Evolutionary conservation across 2,113 vertebrate species (phyloP).

Genomic region (Phalacrocorax pelagicus): DNA sequence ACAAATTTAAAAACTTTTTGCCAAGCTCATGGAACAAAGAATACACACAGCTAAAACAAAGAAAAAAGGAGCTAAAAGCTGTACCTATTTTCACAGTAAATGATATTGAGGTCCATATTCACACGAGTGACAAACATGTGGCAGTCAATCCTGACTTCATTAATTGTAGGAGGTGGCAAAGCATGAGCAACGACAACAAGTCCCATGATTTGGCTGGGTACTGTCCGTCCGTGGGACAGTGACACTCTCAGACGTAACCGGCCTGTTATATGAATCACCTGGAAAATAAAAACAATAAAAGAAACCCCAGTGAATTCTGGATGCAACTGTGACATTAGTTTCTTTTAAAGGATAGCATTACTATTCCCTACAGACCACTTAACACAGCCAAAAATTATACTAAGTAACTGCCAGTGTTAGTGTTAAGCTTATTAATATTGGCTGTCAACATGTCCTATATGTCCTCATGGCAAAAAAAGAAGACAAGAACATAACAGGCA

Average conservation of each 20-base stretch:
- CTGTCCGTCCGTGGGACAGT: constrained; percentile 89
- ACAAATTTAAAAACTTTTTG: not conserved
- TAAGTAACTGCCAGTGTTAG: constrained; percentile 17
- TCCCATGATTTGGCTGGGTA: constrained; percentile 96
- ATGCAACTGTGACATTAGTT: constrained; percentile 13
- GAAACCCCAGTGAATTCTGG: constrained; percentile 46
- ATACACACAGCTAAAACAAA: not conserved
- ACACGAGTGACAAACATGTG: constrained; percentile 99
- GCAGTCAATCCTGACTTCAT: constrained; percentile 99
- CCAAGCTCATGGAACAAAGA: not conserved
- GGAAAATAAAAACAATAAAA: constrained; percentile 65
- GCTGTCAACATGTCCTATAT: constrained; percentile 6
- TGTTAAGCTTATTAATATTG: constrained; percentile 47
- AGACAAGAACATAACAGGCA: constrained; percentile 32
- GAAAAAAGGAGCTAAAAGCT: constrained; percentile 48
- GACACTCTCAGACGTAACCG: constrained; percentile 93
- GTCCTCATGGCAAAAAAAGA: constrained; percentile 43
- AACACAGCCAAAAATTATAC: constrained; percentile 10
- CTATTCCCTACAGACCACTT: not conserved
- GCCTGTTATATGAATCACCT: constrained; percentile 98
- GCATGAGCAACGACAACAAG: constrained; percentile 97
- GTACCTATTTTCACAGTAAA: constrained; percentile 99
- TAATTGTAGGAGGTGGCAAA: constrained; percentile 96
- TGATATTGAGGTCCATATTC: constrained; percentile 99
- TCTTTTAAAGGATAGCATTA: constrained; percentile 29